phyloP scores from a whole-genome alignment of 2,797 vertebrate species.

The Protosalanx chinensis region DNA sequence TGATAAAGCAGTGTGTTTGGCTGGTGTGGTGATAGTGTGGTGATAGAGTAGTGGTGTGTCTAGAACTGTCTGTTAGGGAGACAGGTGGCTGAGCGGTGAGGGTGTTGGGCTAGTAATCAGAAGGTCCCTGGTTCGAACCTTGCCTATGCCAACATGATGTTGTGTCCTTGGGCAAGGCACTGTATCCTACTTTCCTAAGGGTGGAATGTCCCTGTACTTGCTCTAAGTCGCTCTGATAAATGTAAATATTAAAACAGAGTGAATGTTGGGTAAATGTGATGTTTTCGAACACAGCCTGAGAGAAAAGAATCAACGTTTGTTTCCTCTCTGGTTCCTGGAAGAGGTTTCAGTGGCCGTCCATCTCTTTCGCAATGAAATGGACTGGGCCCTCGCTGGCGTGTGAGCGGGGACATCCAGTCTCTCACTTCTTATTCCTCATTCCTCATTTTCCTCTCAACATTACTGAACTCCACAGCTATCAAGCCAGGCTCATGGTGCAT shows the following conservation, averaged over 20 bases:
- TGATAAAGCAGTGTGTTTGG: constrained; percentile 24
- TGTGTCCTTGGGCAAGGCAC: no score
- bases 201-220: no score
- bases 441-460: constrained; percentile 72
- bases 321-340: constrained; percentile 64
- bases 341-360: constrained; percentile 73
- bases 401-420: constrained; percentile 69
- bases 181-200: no score
- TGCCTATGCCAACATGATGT: no score
- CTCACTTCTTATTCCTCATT: constrained; percentile 85
- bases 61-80: no score
- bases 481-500: constrained; percentile 48
- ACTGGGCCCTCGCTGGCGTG: constrained; percentile 53
- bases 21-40: no score
- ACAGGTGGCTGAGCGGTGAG: no score
- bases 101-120: no score
- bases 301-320: constrained; percentile 41
- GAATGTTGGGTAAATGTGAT: constrained; percentile 11
- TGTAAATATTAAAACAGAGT: constrained; percentile 17
- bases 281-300: constrained; percentile 33
- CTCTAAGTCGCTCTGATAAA: no score
- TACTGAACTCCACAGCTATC: constrained; percentile 54
- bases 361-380: constrained; percentile 79
- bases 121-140: no score
- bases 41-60: no score